These are phyloP conservation scores for Procambarus clarkii DNA, from an alignment of 1,140 invertebrate genomes.

Conservation along the genomic window DNA sequence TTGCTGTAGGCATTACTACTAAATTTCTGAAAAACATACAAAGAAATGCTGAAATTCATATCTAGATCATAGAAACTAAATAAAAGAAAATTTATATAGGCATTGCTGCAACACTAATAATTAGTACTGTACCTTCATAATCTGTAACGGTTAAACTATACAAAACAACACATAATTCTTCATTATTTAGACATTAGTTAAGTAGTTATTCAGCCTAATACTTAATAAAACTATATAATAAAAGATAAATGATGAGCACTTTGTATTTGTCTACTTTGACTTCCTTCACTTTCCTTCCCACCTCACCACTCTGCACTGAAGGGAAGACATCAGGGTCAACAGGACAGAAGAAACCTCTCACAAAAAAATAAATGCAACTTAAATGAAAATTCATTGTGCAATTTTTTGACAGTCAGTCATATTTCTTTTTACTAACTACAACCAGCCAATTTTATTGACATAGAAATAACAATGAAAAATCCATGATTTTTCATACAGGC, in stretches of 20 bases:
- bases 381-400: constrained; percentile 17
- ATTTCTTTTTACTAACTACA: constrained; percentile 1
- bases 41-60: neutral
- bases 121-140: neutral
- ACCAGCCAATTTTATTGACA: constrained; percentile 27
- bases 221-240: neutral
- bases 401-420: constrained; percentile 1
- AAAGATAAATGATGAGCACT: neutral
- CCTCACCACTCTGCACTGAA: neutral
- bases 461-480: constrained; percentile 32
- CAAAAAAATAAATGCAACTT: constrained; percentile 30
- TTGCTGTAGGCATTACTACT: neutral
- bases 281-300: neutral
- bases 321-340: neutral
- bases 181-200: neutral
- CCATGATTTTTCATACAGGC: constrained; percentile 22
- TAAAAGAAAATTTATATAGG: constrained; percentile 7
- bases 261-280: neutral
- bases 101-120: neutral
- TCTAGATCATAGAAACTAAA: constrained; percentile 1
- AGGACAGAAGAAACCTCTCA: constrained; percentile 1
- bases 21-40: neutral
- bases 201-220: neutral
- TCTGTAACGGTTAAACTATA: neutral
- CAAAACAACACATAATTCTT: neutral